Base-by-base conservation (phyloP, 2,888 invertebrate species). In the Polyommatus iphigenia region DNA sequence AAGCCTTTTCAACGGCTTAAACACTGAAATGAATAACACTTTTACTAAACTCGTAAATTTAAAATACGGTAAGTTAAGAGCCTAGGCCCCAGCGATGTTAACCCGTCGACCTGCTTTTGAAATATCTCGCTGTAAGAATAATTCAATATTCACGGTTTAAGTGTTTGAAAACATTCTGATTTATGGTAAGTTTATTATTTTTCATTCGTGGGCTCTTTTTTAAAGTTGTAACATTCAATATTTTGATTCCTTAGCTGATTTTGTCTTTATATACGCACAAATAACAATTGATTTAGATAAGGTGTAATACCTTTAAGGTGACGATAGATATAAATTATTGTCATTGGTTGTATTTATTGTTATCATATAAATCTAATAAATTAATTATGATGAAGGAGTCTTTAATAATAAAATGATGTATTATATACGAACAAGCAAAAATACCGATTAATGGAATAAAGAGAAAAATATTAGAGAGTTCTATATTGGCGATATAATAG, bases 31-130 rank as follows among this genome's bases (percentile, higher is more conserved):
- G 75, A 50, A 29, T 72, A 75, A 29, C 29, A 54, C 75, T 75
- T 73, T 50, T 73, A 73, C 73, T 46, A 73, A 46, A 73, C 24
- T 75, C 29, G 54, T 75, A 75, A 75, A 75, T 7, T 50, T 54
- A 29, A 36, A 50, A 50, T 75, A 54, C 46, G 24, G 75, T 72
- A 41, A 50, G 75, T 24, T 46, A 73, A 77, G 18, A 50, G 50
- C 54, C 36, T 36, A 59, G 50, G 54, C 32, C 29, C 32, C 50
- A 57, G 18, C 32, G n/a, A 76, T 46, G 18, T 75, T 54, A 13
- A 57, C 57, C 57, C 54, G 18, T 72, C 13, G 20, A 72, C 8
- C 41, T 72, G 72, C 41, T 72, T 41, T 72, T 72, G 72, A 72
- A n/a, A 36, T 36, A 15, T 71, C 10, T 71, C 36, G 13, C 32